Evolutionary conservation across 2,797 vertebrate genomes (phyloP).

Genomic region (Channallabes apus): DNA sequence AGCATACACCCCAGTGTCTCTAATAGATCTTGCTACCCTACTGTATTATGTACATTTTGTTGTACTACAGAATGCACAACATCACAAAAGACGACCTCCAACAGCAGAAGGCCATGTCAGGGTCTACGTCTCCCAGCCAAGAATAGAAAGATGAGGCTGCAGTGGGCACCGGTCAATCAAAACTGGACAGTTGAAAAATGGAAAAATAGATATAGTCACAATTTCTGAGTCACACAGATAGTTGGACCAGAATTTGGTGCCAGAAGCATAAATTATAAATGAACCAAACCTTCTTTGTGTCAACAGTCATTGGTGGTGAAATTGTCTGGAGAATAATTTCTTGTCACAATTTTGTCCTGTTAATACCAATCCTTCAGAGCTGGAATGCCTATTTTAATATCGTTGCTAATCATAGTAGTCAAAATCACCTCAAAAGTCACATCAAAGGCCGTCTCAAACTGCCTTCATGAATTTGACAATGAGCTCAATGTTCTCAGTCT

Average conservation of each 20-base stretch:
- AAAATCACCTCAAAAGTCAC: not conserved
- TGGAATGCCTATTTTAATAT: not conserved
- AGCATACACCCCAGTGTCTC: not conserved
- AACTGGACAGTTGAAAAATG: not conserved
- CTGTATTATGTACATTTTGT: constrained; percentile 25
- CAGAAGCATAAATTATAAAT: not conserved
- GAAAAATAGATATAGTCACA: not conserved
- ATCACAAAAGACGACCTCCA: not conserved
- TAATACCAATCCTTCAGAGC: not conserved
- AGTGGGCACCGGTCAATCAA: not conserved
- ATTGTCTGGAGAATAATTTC: not conserved
- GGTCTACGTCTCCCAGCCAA: not conserved
- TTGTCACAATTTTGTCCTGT: not conserved
- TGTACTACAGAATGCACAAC: not conserved
- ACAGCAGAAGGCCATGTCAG: not conserved
- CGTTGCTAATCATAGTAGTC: not conserved
- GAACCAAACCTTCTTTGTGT: not conserved
- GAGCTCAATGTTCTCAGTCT: not conserved
- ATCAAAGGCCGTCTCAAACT: not conserved
- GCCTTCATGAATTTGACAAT: not conserved
- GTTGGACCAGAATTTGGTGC: not conserved
- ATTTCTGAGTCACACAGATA: not conserved
- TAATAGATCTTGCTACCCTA: not conserved
- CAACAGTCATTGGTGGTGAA: not conserved
- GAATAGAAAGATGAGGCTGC: not conserved